phyloP scores from a whole-genome alignment of 1,140 invertebrate genomes.

The Lepidurus arcticus region DNA sequence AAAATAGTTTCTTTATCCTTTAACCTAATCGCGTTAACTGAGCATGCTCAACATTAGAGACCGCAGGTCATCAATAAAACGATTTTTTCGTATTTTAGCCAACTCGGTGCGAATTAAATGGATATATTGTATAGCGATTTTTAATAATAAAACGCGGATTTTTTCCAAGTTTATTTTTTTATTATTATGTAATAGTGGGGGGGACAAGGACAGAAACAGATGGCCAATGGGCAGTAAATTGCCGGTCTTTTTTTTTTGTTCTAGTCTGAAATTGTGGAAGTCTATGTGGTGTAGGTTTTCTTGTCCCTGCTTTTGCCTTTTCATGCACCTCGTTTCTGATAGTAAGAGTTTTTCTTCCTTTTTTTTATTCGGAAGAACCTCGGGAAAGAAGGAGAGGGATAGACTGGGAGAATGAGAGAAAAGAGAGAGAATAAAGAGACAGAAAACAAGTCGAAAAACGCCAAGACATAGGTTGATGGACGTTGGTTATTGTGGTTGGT shows the following conservation, averaged over 20 bases:
- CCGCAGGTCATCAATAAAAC: too few relatives aligned
- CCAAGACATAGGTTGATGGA: conserved; percentile 6
- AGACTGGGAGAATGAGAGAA: too few relatives aligned
- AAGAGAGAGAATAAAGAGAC: neutral
- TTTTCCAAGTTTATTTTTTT: too few relatives aligned
- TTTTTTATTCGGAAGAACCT: too few relatives aligned
- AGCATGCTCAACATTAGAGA: too few relatives aligned
- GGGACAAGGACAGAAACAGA: neutral
- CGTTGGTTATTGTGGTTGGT: conserved; percentile 17
- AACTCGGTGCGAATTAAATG: too few relatives aligned
- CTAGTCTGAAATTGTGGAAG: neutral
- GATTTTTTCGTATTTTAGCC: too few relatives aligned
- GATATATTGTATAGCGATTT: too few relatives aligned
- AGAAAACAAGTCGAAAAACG: neutral
- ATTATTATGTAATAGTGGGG: neutral
- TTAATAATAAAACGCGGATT: too few relatives aligned
- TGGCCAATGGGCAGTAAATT: neutral
- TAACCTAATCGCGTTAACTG: too few relatives aligned
- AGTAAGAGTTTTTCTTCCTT: neutral
- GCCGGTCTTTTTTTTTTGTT: neutral
- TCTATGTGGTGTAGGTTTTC: neutral
- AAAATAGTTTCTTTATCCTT: too few relatives aligned
- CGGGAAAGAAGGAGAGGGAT: too few relatives aligned
- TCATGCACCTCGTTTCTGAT: neutral
- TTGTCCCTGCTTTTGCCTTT: neutral